Base-by-base conservation (phyloP, 1,140 invertebrate genomes). In the Rhagoletis pomonella region DNA sequence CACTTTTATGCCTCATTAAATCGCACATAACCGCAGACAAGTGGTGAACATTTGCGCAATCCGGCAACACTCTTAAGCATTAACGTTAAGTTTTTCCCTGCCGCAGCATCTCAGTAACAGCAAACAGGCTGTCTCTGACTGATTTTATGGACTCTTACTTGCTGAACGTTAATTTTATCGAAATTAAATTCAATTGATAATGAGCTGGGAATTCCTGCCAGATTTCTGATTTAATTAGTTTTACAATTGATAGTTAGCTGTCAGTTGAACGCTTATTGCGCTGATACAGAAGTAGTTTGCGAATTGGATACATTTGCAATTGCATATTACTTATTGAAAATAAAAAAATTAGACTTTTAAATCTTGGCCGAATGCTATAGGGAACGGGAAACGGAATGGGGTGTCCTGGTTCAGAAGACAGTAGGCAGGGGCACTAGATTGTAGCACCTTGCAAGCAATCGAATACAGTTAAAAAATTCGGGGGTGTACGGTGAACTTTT, bases 1-100 rank as follows among this genome's bases (percentile, higher is more conserved):
- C 73, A 81, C 47, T 81, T 81, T 81, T 81, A 81, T 81, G 73
- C 73, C 47, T 81, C 47, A 81, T 81, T 81, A 81, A 81, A 81
- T 19, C 73, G 47, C 29, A 29, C 29, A 29, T 4, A 55, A 47
- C 73, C 73, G 73, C 73, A 81, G 73, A 81, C 47, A 81, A 81
- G 73, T 55, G 73, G 47, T 55, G 47, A 9, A 81, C 47, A 81
- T 58, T n/a, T 29, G n/a, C 47, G 55, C 73, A 81, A 81, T 19
- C 19, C 42, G 50, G n/a, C 17, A 47, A n/a, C 29, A 42, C 47
- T 55, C 50, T 10, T 50, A 44, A 81, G 50, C 73, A 55, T 4
- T 9, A 55, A 0, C 0, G 50, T 10, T 55, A 5, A 10, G 50
- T 10, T 7, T 55, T 10, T 55, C 50, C 10, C 10, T 10, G 10